Conservation (phyloP, 2,888 invertebrate genomes). For the Scaptomyza reducta region DNA sequence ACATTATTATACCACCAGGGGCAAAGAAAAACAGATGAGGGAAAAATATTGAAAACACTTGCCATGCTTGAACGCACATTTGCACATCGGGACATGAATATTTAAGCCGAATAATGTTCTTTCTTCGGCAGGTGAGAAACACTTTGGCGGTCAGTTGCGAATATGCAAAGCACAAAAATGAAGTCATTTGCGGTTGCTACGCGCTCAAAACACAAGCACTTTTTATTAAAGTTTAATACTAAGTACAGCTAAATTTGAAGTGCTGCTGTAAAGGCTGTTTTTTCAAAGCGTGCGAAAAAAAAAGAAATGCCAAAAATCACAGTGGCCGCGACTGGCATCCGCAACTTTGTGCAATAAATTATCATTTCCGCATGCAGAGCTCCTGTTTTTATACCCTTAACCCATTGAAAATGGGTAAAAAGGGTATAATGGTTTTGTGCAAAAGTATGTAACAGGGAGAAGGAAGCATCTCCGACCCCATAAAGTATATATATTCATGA, state of each 20-base stretch:
- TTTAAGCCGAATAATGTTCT: slow-evolving; percentile 25
- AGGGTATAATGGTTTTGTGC: too few relatives aligned
- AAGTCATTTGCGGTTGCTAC: slow-evolving; percentile 26
- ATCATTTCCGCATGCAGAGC: slow-evolving; percentile 72
- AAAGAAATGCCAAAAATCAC: slow-evolving; percentile 24
- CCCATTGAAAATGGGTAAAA: too few relatives aligned
- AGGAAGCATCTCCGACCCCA: too few relatives aligned
- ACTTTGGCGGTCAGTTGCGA: slow-evolving; percentile 8
- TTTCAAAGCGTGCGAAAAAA: neutral
- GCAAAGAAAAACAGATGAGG: too few relatives aligned
- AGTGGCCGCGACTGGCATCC: slow-evolving; percentile 47
- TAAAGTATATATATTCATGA: too few relatives aligned
- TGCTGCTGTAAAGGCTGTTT: slow-evolving; percentile 3
- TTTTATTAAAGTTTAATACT: slow-evolving; percentile 41
- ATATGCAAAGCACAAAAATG: slow-evolving; percentile 17
- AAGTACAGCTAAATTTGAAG: slow-evolving; percentile 34
- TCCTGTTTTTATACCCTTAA: too few relatives aligned
- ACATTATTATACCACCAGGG: slow-evolving; percentile 1
- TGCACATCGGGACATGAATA: slow-evolving; percentile 34
- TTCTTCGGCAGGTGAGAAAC: slow-evolving; percentile 11
- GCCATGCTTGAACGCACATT: slow-evolving; percentile 21
- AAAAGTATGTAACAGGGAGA: too few relatives aligned
- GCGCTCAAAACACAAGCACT: slow-evolving; percentile 11
- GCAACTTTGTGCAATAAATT: slow-evolving; percentile 75
- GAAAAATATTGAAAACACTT: slow-evolving; percentile 30